These are phyloP conservation scores for Cynopterus sphinx DNA, from an alignment of 2,797 vertebrate genomes.

Conservation along the genomic window DNA sequence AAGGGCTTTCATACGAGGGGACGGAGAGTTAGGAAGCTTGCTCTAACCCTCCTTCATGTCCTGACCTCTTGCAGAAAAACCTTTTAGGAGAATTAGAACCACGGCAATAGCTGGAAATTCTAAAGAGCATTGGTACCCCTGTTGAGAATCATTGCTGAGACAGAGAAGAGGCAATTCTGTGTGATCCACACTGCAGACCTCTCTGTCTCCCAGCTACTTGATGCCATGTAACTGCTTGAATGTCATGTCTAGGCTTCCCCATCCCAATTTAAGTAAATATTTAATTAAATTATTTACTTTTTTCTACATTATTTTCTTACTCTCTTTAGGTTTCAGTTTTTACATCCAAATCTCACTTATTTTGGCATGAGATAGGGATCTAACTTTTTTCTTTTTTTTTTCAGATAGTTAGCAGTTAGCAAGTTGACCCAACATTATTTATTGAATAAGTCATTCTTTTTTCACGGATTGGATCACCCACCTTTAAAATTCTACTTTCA, in stretches of 20 bases:
- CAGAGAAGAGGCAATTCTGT: background rate
- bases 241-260: background rate
- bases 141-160: background rate
- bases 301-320: background rate
- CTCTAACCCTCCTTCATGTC: background rate
- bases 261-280: background rate
- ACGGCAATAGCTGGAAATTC: background rate
- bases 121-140: accelerated
- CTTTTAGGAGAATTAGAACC: background rate
- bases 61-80: background rate
- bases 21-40: background rate
- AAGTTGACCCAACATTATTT: background rate
- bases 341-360: background rate
- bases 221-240: background rate
- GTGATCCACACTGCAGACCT: background rate
- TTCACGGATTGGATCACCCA: background rate
- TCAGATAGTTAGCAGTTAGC: background rate
- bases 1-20: background rate
- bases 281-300: background rate
- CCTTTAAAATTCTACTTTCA: background rate
- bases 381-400: background rate
- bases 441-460: background rate
- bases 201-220: background rate
- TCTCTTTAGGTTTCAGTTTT: background rate
- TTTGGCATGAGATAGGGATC: background rate